These are phyloP conservation scores for Alcedo atthis DNA, from an alignment of 2,797 vertebrate genomes.

Conservation along the genomic window DNA sequence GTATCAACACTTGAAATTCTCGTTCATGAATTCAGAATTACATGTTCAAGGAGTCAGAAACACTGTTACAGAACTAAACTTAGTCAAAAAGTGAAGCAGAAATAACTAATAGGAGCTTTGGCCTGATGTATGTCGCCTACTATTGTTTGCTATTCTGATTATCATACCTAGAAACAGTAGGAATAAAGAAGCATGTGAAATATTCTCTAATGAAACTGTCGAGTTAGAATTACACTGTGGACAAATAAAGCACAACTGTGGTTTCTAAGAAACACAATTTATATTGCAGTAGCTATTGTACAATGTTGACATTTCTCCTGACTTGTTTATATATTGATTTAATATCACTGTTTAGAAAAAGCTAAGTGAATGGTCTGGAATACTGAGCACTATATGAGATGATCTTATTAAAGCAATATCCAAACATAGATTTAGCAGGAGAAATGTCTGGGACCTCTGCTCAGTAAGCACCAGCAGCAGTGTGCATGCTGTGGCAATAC, in stretches of 20 bases:
- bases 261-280: background rate
- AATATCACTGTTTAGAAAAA: background rate
- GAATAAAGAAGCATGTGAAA: background rate
- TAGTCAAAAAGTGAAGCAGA: background rate
- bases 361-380: background rate
- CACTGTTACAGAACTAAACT: background rate
- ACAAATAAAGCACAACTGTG: background rate
- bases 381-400: background rate
- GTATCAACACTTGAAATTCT: background rate
- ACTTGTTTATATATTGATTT: background rate
- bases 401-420: background rate
- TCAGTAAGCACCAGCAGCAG: background rate
- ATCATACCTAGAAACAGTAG: background rate
- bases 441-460: background rate
- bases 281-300: background rate
- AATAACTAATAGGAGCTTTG: background rate
- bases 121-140: background rate
- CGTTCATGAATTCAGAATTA: background rate
- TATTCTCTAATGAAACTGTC: background rate
- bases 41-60: constrained; percentile 4
- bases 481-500: background rate
- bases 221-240: background rate
- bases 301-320: background rate
- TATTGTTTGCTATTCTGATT: background rate
- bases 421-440: background rate